Percentiles rank a stretch among this genome's conserved stretches.
Conservation (phyloP, 2,888 invertebrate species). For the Ennomos fuscantarius region DNA sequence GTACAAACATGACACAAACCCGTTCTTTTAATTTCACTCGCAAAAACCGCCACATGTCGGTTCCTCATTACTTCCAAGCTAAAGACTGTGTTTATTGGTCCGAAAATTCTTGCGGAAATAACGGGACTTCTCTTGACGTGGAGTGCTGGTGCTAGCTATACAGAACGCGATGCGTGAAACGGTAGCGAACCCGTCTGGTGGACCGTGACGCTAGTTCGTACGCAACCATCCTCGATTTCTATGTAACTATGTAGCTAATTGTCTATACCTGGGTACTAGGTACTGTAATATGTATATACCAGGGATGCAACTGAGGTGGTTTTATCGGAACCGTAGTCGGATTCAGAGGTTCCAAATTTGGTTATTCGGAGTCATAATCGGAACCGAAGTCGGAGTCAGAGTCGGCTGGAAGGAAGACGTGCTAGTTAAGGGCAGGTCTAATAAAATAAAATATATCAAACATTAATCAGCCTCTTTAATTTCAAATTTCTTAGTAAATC, state of each 20-base stretch:
- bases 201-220: slow-evolving; percentile 63
- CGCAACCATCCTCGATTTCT: slow-evolving; percentile 71
- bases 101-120: slow-evolving; percentile 39
- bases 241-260: slow-evolving; percentile 52
- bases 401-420: too few species aligned
- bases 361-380: too few species aligned
- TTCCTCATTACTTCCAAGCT: slow-evolving; percentile 16
- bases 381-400: too few species aligned
- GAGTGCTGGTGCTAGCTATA: slow-evolving; percentile 38
- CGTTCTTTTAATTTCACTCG: slow-evolving; percentile 18
- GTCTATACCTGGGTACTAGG: too few species aligned
- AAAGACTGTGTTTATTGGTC: slow-evolving; percentile 36
- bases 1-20: slow-evolving; percentile 18
- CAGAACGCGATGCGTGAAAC: slow-evolving; percentile 37
- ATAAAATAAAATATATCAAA: too few species aligned
- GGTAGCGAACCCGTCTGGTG: slow-evolving; percentile 61
- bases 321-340: too few species aligned
- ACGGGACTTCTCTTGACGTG: slow-evolving; percentile 47
- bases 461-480: too few species aligned
- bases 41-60: slow-evolving; percentile 15
- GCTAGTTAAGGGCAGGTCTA: too few species aligned
- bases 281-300: too few species aligned
- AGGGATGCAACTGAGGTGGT: too few species aligned
- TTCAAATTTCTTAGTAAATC: too few species aligned
- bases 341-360: too few species aligned